A percentile compares a stretch with the other conserved stretches of the same genome.
Conservation (phyloP, 2,797 vertebrate species). For the Coccyzus lansbergi region DNA sequence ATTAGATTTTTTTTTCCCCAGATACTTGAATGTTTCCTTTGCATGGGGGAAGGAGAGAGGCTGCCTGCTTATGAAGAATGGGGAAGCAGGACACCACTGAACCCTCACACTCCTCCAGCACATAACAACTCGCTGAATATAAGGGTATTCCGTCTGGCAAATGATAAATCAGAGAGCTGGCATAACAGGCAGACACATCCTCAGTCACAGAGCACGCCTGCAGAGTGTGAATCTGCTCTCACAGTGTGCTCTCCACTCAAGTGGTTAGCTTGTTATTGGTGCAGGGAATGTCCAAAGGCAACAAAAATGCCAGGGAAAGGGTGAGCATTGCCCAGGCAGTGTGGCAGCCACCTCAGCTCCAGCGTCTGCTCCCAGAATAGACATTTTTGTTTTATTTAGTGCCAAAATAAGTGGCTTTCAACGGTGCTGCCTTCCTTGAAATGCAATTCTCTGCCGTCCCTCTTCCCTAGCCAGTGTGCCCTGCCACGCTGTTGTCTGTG, state of each 20-base stretch:
- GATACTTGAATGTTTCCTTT: background rate
- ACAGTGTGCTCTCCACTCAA: rapidly evolving
- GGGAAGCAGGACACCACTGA: background rate
- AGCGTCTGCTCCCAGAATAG: background rate
- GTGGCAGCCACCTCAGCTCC: background rate
- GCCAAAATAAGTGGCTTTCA: background rate
- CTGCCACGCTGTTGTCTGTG: background rate
- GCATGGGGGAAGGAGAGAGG: background rate
- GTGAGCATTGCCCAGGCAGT: background rate
- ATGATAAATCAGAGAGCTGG: background rate
- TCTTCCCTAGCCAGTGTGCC: background rate
- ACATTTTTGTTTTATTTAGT: background rate
- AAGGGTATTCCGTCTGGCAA: background rate
- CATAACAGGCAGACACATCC: background rate
- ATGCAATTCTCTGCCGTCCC: background rate
- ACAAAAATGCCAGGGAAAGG: background rate
- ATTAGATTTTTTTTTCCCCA: background rate
- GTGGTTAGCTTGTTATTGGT: background rate
- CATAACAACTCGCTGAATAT: background rate
- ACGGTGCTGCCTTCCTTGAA: background rate
- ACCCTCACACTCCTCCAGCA: background rate
- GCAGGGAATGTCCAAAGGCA: rapidly evolving
- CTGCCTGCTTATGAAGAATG: background rate
- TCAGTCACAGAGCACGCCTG: background rate
- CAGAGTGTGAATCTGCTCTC: background rate